Conservation (phyloP, 2,797 vertebrate species). For the Nyctalus aviator region DNA sequence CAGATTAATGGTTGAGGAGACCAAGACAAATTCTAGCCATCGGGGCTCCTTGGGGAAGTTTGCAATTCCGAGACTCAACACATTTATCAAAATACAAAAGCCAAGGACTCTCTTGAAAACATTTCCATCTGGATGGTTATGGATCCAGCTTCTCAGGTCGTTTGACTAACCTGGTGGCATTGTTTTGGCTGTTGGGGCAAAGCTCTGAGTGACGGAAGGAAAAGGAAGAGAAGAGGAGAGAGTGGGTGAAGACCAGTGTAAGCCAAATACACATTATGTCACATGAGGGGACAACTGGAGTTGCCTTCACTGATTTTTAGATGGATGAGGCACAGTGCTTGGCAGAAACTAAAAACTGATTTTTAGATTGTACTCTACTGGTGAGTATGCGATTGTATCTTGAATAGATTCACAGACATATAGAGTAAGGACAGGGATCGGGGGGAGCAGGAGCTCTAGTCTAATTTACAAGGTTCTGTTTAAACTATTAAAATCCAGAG, state of each 20-base stretch:
- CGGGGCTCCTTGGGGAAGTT: background rate
- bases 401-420: background rate
- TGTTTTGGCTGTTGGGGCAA: background rate
- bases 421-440: background rate
- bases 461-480: background rate
- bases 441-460: background rate
- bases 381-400: background rate
- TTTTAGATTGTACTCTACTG: background rate
- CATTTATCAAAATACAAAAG: conserved; percentile 39
- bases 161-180: background rate
- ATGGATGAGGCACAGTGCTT: background rate
- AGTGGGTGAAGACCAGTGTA: background rate
- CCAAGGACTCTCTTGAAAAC: background rate
- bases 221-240: background rate
- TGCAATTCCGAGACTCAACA: background rate
- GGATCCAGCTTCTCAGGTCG: background rate
- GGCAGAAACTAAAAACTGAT: background rate
- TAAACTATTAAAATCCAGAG: conserved; percentile 28
- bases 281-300: background rate
- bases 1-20: background rate
- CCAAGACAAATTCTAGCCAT: background rate
- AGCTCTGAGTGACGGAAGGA: background rate
- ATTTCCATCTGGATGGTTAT: background rate
- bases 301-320: background rate
- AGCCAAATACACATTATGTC: background rate